phyloP scores from a whole-genome alignment of 2,888 invertebrate species.

The Scaptodrosophila latifasciaeformis region DNA sequence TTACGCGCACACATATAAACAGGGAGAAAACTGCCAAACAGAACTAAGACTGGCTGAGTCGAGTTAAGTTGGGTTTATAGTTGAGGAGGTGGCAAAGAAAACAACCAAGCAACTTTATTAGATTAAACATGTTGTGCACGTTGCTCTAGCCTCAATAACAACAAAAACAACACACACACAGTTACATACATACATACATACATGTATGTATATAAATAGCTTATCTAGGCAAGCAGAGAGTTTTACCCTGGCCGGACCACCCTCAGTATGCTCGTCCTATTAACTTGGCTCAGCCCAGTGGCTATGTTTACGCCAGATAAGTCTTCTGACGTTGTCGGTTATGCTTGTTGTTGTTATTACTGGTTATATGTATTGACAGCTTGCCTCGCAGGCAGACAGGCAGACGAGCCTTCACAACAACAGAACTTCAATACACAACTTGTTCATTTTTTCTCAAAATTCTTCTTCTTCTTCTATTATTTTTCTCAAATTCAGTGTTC shows the following conservation, averaged over 20 bases:
- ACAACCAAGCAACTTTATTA: conserved; percentile 60
- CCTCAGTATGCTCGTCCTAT: too few species aligned
- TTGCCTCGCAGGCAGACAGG: conserved; percentile 36
- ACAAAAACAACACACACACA: conserved; percentile 12
- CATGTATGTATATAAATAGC: conserved; percentile 11
- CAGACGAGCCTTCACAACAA: conserved; percentile 8
- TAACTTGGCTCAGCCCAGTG: conserved; percentile 35
- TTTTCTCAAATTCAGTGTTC: conserved; percentile 25
- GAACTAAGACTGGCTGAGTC: conserved; percentile 2
- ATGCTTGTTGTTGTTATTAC: conserved; percentile 17
- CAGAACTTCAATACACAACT: not conserved
- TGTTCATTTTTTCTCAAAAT: conserved; percentile 2
- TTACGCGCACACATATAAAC: conserved; percentile 32
- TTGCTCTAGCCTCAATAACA: conserved; percentile 30
- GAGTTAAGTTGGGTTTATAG: conserved; percentile 47
- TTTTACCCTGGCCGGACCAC: conserved; percentile 25
- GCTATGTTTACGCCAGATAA: conserved; percentile 57
- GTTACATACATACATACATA: conserved; percentile 5
- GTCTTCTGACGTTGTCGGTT: conserved; percentile 33
- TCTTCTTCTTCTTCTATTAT: not conserved
- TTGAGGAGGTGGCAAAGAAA: conserved; percentile 20
- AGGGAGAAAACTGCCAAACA: conserved; percentile 34
- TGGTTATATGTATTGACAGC: conserved; percentile 19
- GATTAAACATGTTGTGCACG: conserved; percentile 67
- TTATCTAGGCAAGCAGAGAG: conserved; percentile 24